Base-by-base conservation (phyloP, 1,140 invertebrate genomes). In the Centruroides vittatus region DNA sequence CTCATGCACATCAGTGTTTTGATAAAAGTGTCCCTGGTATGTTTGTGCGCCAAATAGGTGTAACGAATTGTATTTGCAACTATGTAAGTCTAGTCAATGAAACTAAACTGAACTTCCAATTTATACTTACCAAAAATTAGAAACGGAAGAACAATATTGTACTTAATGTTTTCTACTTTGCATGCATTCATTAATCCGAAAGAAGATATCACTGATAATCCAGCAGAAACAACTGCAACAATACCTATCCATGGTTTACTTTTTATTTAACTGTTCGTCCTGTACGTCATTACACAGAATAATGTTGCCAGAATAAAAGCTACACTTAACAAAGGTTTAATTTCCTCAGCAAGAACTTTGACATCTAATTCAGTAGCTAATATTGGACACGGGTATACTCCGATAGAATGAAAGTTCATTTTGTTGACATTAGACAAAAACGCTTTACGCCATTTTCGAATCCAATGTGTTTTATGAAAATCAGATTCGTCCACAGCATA, bases 91-190 rank as follows among this genome's bases (percentile, higher is more conserved):
- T 23, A 23, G 23, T 23, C 23, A 23, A 0, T 23, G 23, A 1
- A 23, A 23, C 23, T 23, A 23, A 23, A 23, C 23, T 23, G 23
- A 23, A 23, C 23, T 41, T 41, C 41, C 41, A 8, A 41, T 41
- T 41, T 41, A 41, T 34, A 78, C 82, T 85, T 80, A 95, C 92
- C 91, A 63, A 95, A 85, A 83, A 94, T 91, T 50, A 96, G 80
- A 70, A 95, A 94, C 5, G 92, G 92, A 2, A 91, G 90, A 0
- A 91, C 89, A 57, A 94, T 79, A 74, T 94, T 93, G 61, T 96
- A 89, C n/a, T 89, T 90, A 67, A 95, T 95, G 73, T 95, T 95
- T 62, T 89, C 85, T 47, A 93, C 82, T 6, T 89, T 90, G 54
- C 85, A 78, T 74, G 93, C 93, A 72, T 91, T 86, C 61, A 91